Conservation (phyloP, 2,888 invertebrate genomes). For the Pterostichus madidus region DNA sequence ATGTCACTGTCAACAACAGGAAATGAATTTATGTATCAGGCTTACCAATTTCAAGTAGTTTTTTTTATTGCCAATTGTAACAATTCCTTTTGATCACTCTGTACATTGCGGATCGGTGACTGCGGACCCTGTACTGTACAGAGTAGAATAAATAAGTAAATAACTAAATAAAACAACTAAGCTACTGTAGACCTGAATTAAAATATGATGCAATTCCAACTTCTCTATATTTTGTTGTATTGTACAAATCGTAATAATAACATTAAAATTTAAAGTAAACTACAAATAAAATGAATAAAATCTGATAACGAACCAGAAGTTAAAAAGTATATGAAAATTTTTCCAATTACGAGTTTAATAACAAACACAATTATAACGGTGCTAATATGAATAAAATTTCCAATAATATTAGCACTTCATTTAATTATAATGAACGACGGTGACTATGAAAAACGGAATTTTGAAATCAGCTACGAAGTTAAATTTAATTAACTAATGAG, state of each 20-base stretch:
- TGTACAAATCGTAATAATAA: constrained; percentile 16
- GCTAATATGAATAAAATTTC: constrained; percentile 42
- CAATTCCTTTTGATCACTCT: no score
- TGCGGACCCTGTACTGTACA: no score
- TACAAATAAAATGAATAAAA: constrained; percentile 34
- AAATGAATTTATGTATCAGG: no score
- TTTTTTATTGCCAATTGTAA: no score
- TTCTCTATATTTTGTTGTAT: no score
- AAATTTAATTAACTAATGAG: constrained; percentile 47
- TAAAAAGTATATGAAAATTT: constrained; percentile 34
- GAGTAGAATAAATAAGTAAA: no score
- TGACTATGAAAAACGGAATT: constrained; percentile 23
- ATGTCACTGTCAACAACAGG: no score
- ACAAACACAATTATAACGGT: constrained; percentile 38
- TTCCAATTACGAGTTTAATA: constrained; percentile 49
- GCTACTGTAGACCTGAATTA: no score
- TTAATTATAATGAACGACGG: constrained; percentile 10
- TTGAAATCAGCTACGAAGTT: constrained; percentile 16
- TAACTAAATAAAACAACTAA: no score
- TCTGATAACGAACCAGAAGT: constrained; percentile 33
- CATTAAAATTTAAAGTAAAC: constrained; percentile 20
- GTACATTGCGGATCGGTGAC: no score
- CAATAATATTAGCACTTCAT: constrained; percentile 33
- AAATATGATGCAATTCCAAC: no score
- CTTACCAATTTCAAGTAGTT: no score